Conservation (phyloP, 1,140 invertebrate genomes). For the Aphaenogaster ashmeadi region DNA sequence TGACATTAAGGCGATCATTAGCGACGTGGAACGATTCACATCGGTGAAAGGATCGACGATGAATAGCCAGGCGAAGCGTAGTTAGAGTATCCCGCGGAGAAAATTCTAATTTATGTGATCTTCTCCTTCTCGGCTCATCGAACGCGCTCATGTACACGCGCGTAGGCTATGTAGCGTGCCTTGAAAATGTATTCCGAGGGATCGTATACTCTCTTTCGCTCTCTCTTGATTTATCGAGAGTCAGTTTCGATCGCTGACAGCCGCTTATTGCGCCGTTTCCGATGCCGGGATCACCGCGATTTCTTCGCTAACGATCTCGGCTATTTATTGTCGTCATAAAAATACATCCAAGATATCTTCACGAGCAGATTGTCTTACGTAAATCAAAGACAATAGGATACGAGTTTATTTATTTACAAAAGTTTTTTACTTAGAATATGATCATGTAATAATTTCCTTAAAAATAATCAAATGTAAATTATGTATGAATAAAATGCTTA, state of each 20-base stretch:
- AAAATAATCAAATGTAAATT: background rate
- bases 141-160: background rate
- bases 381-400: background rate
- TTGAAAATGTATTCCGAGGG: background rate
- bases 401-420: background rate
- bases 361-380: background rate
- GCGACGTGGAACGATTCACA: background rate
- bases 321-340: background rate
- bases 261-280: conserved; percentile 8
- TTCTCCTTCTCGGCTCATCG: background rate
- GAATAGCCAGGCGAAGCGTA: conserved; percentile 24
- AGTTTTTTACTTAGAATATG: background rate
- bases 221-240: conserved; percentile 24
- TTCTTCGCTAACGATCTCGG: conserved; percentile 8
- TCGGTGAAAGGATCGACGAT: conserved; percentile 41
- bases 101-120: conserved; percentile 31
- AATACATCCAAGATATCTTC: background rate
- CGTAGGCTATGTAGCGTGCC: background rate
- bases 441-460: background rate
- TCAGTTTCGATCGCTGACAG: conserved; percentile 17
- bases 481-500: too few species aligned
- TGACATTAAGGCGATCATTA: conserved; percentile 50
- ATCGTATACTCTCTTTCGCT: background rate
- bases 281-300: background rate
- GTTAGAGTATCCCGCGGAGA: background rate